Evolutionary conservation across 2,888 invertebrate genomes (phyloP), one percentile per base, ranked within the genome.

Genomic region (Phrixothrix hirtus): DNA sequence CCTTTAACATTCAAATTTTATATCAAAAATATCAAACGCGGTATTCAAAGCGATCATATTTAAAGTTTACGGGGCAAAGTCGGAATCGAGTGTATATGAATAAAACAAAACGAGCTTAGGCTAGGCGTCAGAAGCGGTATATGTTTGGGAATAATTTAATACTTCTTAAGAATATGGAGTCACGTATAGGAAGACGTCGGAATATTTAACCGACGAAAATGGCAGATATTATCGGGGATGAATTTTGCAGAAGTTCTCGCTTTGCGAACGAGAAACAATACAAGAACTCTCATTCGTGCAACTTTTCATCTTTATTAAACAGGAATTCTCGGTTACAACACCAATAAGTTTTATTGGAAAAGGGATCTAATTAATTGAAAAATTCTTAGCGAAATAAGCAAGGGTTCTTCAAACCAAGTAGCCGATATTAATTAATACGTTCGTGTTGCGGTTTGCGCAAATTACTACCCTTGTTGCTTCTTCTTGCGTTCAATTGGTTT

Each of bases 31-130:
- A 51, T 51, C 51, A 51, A 51, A 44, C 38, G 54, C 43, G 38
- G 46, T 25, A 52, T 45, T 46, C 46, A 27, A 46, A 49, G 55
- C 50, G 53, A 52, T 56, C 45, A 58, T 60, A 58, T 58, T 48
- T 44, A 56, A 51, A 56, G 69, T 71, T 71, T 71, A 71, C 66
- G 68, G 68, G 65, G 65, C 61, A 54, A 66, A 66, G 65, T 66
- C 64, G 64, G 67, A 70, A 70, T 71, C 69, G 70, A 69, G 69
- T 69, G 66, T 62, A 66, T 69, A 73, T 73, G 73, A 73, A 73
- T 73, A 73, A 73, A 73, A 72, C 71, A 72, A 62, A 70, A 69
- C 68, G 71, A 72, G 72, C 71, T 71, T 71, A 49, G 49, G 46
- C 41, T 45, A 70, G 68, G 66, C 69, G 70, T 64, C 67, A 59